These are phyloP conservation scores for Hassar affinis DNA, from an alignment of 2,113 vertebrate species.

Conservation along the genomic window DNA sequence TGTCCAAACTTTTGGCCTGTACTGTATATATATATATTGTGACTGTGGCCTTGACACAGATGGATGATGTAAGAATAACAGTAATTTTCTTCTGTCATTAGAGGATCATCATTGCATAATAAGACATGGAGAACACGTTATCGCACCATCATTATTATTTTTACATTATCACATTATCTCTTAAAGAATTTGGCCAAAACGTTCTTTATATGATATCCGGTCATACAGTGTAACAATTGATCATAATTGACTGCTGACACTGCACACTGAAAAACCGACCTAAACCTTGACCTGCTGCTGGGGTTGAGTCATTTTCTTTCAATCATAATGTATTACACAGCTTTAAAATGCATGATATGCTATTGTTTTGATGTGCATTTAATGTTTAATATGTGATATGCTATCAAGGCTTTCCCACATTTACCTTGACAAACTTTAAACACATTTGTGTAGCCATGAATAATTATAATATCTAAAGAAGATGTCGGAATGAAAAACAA, in stretches of 20 bases:
- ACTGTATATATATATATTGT: no score
- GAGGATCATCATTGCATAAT: not conserved
- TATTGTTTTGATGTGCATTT: not conserved
- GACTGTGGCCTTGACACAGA: no score
- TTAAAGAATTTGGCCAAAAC: not conserved
- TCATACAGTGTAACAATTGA: not conserved
- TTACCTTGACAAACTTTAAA: not conserved
- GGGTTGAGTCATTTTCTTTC: not conserved
- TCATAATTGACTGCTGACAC: not conserved
- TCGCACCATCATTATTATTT: not conserved
- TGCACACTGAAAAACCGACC: not conserved
- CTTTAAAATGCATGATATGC: not conserved
- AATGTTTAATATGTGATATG: not conserved
- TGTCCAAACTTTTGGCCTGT: no score
- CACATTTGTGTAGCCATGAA: not conserved
- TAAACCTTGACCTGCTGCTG: not conserved
- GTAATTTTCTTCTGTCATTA: not conserved
- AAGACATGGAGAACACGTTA: not conserved
- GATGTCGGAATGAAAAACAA: not conserved
- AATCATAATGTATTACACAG: not conserved
- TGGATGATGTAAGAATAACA: not conserved
- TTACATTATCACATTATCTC: not conserved
- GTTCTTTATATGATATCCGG: not conserved
- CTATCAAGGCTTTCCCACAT: not conserved
- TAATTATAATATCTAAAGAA: not conserved